Percentiles rank a stretch among this genome's conserved stretches.
Conservation (phyloP, 1,140 invertebrate genomes). For the Laodelphax striatellus region DNA sequence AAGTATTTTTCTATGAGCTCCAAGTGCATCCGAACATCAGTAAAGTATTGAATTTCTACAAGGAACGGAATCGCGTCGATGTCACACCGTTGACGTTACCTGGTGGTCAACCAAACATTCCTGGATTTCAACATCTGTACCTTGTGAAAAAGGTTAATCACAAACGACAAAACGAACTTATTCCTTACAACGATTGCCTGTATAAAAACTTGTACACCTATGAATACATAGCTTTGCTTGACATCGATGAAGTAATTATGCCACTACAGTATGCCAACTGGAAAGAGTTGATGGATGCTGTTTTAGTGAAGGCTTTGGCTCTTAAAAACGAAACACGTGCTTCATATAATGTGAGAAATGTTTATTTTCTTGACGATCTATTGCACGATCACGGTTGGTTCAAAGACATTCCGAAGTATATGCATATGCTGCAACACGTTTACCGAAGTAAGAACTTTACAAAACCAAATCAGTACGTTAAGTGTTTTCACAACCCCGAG, state of each 20-base stretch:
- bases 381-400: conserved; percentile 69
- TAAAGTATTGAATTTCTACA: conserved; percentile 76
- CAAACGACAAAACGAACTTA: conserved; percentile 88
- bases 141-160: conserved; percentile 80
- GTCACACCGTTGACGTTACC: conserved; percentile 80
- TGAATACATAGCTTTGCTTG: conserved; percentile 79
- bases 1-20: conserved; percentile 85
- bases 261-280: conserved; percentile 65
- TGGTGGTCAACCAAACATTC: conserved; percentile 82
- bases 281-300: conserved; percentile 63
- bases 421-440: conserved; percentile 91
- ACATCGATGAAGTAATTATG: conserved; percentile 93
- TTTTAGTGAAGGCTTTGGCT: conserved; percentile 53
- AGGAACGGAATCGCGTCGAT: conserved; percentile 58
- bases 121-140: conserved; percentile 77
- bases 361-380: conserved; percentile 89
- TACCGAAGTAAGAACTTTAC: conserved; percentile 84
- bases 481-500: conserved; percentile 88
- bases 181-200: conserved; percentile 93
- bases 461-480: conserved; percentile 85
- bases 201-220: conserved; percentile 88
- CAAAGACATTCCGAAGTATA: conserved; percentile 72
- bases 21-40: conserved; percentile 82
- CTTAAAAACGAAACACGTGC: conserved; percentile 61
- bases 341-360: conserved; percentile 84